Evolutionary conservation across 2,113 vertebrate genomes (phyloP).

Genomic region (Gymnarchus niloticus): DNA sequence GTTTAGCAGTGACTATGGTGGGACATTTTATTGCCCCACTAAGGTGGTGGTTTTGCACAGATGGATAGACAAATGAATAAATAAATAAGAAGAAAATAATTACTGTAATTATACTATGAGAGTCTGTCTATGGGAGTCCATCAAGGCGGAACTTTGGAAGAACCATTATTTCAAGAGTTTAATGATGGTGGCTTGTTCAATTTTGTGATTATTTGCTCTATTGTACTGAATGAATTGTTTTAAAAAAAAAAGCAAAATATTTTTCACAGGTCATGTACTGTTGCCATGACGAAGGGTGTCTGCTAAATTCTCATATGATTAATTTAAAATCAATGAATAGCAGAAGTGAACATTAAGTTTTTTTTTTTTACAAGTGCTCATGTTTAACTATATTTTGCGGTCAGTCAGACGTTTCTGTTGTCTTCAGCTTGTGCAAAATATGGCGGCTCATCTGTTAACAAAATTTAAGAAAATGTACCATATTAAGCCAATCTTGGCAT

Average conservation of each 20-base stretch:
- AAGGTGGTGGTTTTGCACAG: slow-evolving; percentile 5
- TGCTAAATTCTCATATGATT: not conserved
- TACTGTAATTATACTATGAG: slow-evolving; percentile 20
- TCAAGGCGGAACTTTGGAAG: not conserved
- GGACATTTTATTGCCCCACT: slow-evolving; percentile 1
- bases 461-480: not conserved
- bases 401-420: not conserved
- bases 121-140: slow-evolving; percentile 15
- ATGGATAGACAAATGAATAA: slow-evolving; percentile 19
- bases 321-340: not conserved
- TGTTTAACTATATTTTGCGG: not conserved
- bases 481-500: not conserved
- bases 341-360: not conserved
- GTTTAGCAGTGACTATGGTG: not conserved
- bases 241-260: slow-evolving; percentile 6
- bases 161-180: slow-evolving; percentile 16
- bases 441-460: not conserved
- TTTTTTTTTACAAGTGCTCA: not conserved
- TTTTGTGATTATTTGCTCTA: slow-evolving; percentile 15
- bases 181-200: slow-evolving; percentile 8
- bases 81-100: slow-evolving; percentile 21
- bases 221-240: slow-evolving; percentile 3
- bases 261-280: slow-evolving; percentile 8
- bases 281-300: not conserved
- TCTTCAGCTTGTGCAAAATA: too few relatives aligned